Conservation (phyloP, 2,113 vertebrate genomes). For the Plecturocebus donacophilus region DNA sequence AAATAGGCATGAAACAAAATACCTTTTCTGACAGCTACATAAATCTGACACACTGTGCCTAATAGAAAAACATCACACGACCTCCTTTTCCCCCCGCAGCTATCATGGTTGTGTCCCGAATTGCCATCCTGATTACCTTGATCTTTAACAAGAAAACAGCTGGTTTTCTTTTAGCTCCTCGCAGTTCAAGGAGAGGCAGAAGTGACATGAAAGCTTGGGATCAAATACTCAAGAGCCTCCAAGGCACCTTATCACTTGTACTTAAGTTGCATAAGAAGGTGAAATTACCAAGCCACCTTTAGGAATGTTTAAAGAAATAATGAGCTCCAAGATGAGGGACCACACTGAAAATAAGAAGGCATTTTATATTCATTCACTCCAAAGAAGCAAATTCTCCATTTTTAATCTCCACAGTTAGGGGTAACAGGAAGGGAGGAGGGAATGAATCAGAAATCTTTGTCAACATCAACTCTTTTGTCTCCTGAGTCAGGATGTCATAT, state of each 20-base stretch:
- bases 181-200: not conserved
- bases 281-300: not conserved
- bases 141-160: slow-evolving; percentile 62
- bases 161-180: slow-evolving; percentile 36
- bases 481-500: not conserved
- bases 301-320: slow-evolving; percentile 34
- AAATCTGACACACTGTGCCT: slow-evolving; percentile 25
- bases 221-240: slow-evolving; percentile 2
- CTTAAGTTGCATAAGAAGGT: slow-evolving; percentile 6
- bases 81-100: not conserved
- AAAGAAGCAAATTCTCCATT: not conserved
- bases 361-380: not conserved
- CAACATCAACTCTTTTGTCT: not conserved
- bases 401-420: not conserved
- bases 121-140: slow-evolving; percentile 19
- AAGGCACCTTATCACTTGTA: not conserved
- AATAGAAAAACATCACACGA: slow-evolving; percentile 24
- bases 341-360: not conserved
- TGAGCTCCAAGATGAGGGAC: not conserved
- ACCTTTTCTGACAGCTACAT: slow-evolving; percentile 7
- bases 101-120: not conserved
- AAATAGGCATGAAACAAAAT: slow-evolving; percentile 48
- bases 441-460: not conserved
- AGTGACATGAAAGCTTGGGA: slow-evolving; percentile 36
- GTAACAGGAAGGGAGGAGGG: not conserved